Evolutionary conservation across 2,888 invertebrate species (phyloP).

Genomic region (Stenolophus ochropezus): DNA sequence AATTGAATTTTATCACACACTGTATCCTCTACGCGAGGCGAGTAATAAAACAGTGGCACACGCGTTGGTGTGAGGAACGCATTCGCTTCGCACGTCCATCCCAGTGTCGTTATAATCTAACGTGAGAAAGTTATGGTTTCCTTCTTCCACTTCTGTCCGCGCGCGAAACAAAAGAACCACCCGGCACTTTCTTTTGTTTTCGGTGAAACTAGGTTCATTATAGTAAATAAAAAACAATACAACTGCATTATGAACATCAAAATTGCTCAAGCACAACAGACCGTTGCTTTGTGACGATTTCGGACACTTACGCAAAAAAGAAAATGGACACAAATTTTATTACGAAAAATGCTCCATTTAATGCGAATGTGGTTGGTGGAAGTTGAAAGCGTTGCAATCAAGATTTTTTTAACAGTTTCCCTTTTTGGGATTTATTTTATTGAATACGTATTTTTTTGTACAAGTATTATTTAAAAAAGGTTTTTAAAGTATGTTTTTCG

Average conservation of each 20-base stretch:
- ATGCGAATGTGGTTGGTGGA: no score
- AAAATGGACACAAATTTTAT: neutral
- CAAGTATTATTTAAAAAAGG: no score
- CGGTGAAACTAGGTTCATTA: slow-evolving; percentile 53
- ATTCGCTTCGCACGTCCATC: neutral
- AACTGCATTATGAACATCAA: slow-evolving; percentile 43
- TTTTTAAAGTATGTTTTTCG: no score
- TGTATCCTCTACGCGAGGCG: slow-evolving; percentile 9
- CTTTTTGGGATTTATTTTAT: no score
- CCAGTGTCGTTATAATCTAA: slow-evolving; percentile 21
- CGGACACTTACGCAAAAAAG: slow-evolving; percentile 23
- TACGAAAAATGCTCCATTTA: neutral
- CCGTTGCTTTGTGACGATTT: slow-evolving; percentile 18
- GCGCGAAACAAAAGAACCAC: slow-evolving; percentile 38
- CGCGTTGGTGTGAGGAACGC: neutral
- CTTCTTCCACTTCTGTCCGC: neutral
- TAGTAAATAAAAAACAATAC: slow-evolving; percentile 45
- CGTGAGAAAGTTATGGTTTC: slow-evolving; percentile 47
- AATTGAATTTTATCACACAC: slow-evolving; percentile 10
- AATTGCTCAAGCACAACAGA: slow-evolving; percentile 33
- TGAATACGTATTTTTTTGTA: no score
- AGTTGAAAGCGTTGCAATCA: no score
- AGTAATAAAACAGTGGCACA: slow-evolving; percentile 17
- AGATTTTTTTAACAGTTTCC: no score
- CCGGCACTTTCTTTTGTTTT: slow-evolving; percentile 47